Evolutionary conservation across 2,888 invertebrate species (phyloP).

Genomic region (Philaethria dido): DNA sequence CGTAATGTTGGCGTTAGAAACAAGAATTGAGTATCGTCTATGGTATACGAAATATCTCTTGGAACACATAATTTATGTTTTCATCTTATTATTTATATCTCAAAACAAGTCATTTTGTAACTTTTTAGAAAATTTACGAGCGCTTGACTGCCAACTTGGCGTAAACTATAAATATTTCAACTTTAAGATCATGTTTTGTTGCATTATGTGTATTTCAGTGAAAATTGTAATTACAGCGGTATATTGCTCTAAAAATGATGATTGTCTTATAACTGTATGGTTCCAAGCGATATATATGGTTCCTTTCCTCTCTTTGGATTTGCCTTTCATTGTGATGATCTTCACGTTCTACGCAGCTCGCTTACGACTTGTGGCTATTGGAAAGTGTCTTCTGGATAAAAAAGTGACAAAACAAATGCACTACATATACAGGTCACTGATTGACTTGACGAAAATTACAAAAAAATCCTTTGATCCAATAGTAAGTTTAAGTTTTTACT

Average conservation of each 20-base stretch:
- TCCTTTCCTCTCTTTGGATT: slow-evolving; percentile 7
- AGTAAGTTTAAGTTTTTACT: slow-evolving; percentile 22
- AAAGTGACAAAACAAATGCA: slow-evolving; percentile 3
- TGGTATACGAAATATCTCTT: slow-evolving; percentile 5
- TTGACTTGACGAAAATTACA: not conserved
- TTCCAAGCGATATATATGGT: not conserved
- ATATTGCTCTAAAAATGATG: not conserved
- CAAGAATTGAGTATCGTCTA: not conserved
- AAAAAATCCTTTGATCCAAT: slow-evolving; percentile 27
- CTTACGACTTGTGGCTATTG: slow-evolving; percentile 13
- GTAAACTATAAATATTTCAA: not conserved
- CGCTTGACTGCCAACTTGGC: not conserved
- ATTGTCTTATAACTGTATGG: not conserved
- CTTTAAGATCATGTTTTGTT: not conserved
- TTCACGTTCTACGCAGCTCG: slow-evolving; percentile 17
- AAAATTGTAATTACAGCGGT: not conserved
- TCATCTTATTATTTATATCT: not conserved
- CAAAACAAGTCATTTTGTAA: not conserved
- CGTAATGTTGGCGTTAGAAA: not conserved
- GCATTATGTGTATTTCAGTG: not conserved
- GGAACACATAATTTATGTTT: not conserved
- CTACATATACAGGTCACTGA: slow-evolving; percentile 22
- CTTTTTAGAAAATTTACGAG: slow-evolving; percentile 11
- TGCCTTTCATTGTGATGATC: slow-evolving; percentile 12
- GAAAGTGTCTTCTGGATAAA: not conserved